Percentiles rank a stretch among this genome's conserved stretches.
These are phyloP conservation scores for Andrena minutula DNA, from an alignment of 2,888 invertebrate species.

Conservation along the genomic window DNA sequence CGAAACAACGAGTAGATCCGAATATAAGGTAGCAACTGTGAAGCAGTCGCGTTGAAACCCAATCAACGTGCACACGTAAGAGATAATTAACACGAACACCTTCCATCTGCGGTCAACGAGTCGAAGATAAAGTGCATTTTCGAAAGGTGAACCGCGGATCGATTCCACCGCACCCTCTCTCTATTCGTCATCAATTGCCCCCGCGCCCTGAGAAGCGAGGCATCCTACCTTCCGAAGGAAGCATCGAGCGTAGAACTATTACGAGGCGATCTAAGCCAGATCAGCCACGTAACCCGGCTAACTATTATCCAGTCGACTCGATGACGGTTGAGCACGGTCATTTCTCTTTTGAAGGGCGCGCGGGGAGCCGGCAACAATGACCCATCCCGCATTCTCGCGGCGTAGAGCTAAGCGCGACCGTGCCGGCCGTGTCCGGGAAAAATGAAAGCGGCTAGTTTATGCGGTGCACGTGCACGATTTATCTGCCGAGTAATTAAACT, in stretches of 20 bases:
- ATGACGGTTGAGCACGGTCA: conserved; percentile 64
- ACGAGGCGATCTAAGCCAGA: not conserved
- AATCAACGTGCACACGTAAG: too few species aligned
- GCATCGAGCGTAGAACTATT: conserved; percentile 29
- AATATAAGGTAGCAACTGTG: too few species aligned
- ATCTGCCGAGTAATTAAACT: conserved; percentile 85
- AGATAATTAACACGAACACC: too few species aligned
- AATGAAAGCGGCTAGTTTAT: conserved; percentile 85
- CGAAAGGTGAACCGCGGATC: too few species aligned
- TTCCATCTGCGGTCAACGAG: too few species aligned
- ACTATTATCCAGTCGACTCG: conserved; percentile 60
- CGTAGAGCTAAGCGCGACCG: conserved; percentile 80
- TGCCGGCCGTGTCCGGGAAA: conserved; percentile 80
- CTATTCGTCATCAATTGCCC: not conserved
- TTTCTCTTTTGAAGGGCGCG: conserved; percentile 64
- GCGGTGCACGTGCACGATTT: conserved; percentile 85
- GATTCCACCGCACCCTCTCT: too few species aligned
- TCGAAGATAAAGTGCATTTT: too few species aligned
- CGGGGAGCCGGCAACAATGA: conserved; percentile 73
- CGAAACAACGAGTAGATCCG: too few species aligned
- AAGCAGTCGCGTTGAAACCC: too few species aligned
- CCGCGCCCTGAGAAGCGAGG: conserved; percentile 16
- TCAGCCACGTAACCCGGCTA: conserved; percentile 26
- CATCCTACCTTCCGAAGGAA: conserved; percentile 4
- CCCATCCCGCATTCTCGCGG: conserved; percentile 81